Conservation (phyloP, 2,797 vertebrate genomes). For the Anguilla megastoma region DNA sequence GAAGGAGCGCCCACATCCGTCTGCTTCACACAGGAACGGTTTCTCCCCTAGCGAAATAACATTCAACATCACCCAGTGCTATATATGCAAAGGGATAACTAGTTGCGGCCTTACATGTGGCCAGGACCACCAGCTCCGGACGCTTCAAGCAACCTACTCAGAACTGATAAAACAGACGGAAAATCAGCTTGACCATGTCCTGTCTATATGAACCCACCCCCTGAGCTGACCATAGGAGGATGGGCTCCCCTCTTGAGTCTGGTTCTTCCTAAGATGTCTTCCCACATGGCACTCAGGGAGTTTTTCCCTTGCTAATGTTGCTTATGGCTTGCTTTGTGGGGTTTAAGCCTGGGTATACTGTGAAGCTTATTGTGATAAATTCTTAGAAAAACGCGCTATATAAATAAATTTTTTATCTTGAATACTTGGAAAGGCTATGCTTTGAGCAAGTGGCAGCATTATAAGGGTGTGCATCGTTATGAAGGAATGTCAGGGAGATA, state of each 20-base stretch:
- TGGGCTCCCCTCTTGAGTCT: not conserved
- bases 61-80: not conserved
- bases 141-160: not conserved
- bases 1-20: conserved; percentile 95
- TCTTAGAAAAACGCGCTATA: too few species aligned
- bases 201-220: not conserved
- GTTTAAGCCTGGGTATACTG: not conserved
- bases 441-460: not conserved
- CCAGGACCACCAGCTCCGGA: not conserved
- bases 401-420: not conserved
- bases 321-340: not conserved
- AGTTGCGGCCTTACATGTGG: too few species aligned
- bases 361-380: not conserved
- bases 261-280: not conserved
- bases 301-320: not conserved
- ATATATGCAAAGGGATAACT: not conserved
- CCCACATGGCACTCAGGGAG: not conserved
- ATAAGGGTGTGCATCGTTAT: not conserved
- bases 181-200: not conserved
- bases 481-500: not conserved
- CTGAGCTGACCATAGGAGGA: not conserved
- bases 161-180: not conserved
- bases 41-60: conserved; percentile 83
- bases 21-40: conserved; percentile 93
- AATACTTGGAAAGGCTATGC: not conserved